Base-by-base conservation (phyloP, 2,797 vertebrate species). In the Notolabrus celidotus region DNA sequence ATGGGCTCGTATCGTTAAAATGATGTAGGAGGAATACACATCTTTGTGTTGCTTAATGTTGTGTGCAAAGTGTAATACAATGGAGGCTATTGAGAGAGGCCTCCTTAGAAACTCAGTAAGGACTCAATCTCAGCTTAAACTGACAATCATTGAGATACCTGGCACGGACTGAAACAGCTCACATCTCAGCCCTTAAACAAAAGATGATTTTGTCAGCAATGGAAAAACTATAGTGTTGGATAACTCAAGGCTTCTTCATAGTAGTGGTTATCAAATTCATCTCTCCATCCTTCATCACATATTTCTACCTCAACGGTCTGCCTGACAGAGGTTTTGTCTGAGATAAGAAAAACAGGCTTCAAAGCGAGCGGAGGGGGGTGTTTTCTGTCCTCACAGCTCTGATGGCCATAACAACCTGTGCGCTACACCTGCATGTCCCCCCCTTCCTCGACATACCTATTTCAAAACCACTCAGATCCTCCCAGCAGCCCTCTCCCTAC, bases 391-490 rank as follows among this genome's bases (percentile, higher is more conserved):
- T 83, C 67, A 52, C 52, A 87, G 72, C 67, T 77, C 76, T 58
- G 65, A 78, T 66, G 77, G 71, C 64, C 55, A 67, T 66, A 86
- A 85, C 79, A 86, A 87, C 82, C 79, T 80, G 71, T 71, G 63
- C 1, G 11, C 49, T 80, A 83, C 76, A 88, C 85, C 85, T 91
- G 87, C 88, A 80, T 56, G 60, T 42, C 29, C 53, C 10, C 25
- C 34, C 49, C 54, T 10, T 14, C 17, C 0, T 31, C 64, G 33
- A 50, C 57, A 42, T 55, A 38, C 63, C 50, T 66, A 67, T 85
- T 78, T 64, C 76, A 83, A 86, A 86, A 79, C 62, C 79, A 88
- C 84, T 81, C 61, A 52, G 71, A 77, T 51, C 62, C 82, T 59
- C 51, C 64, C 83, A 66, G 71, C 74, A 34, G n/a, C n/a, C n/a